phyloP scores from a whole-genome alignment of 2,888 invertebrate genomes.

The Doris montereyensis region DNA sequence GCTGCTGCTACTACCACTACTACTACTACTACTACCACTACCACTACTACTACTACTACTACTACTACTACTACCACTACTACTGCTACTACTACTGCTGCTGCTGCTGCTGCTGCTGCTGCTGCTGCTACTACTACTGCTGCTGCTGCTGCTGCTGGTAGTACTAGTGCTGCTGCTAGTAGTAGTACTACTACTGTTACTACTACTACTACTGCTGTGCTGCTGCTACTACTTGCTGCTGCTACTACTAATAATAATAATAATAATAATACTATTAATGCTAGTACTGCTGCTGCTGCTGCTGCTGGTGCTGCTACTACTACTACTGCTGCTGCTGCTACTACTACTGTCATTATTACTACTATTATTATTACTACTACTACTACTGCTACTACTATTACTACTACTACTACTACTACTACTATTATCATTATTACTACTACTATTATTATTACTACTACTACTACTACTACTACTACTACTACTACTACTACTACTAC shows the following conservation, averaged over 20 bases:
- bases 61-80: slow-evolving; percentile 8
- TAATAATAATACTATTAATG: too few relatives aligned
- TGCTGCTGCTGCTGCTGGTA: neutral
- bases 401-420: slow-evolving; percentile 4
- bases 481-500: slow-evolving; percentile 20
- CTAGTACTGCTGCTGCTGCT: too few relatives aligned
- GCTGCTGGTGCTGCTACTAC: too few relatives aligned
- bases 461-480: slow-evolving; percentile 12
- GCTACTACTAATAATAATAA: too few relatives aligned
- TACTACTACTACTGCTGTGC: too few relatives aligned
- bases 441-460: slow-evolving; percentile 12
- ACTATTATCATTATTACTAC: neutral
- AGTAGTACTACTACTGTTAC: too few relatives aligned
- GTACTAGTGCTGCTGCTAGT: neutral
- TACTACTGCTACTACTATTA: too few relatives aligned
- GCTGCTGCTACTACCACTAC: slow-evolving; percentile 10
- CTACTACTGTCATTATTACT: too few relatives aligned
- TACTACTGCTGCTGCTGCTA: too few relatives aligned
- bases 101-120: slow-evolving; percentile 8
- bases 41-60: too few relatives aligned
- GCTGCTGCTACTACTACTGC: neutral
- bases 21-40: slow-evolving; percentile 17
- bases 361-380: too few relatives aligned
- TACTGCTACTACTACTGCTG: slow-evolving; percentile 14
- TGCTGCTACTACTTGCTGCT: too few relatives aligned